Evolutionary conservation across 1,140 invertebrate species (phyloP), one percentile per base, ranked within the genome.

Genomic region (Subanguina moxae): DNA sequence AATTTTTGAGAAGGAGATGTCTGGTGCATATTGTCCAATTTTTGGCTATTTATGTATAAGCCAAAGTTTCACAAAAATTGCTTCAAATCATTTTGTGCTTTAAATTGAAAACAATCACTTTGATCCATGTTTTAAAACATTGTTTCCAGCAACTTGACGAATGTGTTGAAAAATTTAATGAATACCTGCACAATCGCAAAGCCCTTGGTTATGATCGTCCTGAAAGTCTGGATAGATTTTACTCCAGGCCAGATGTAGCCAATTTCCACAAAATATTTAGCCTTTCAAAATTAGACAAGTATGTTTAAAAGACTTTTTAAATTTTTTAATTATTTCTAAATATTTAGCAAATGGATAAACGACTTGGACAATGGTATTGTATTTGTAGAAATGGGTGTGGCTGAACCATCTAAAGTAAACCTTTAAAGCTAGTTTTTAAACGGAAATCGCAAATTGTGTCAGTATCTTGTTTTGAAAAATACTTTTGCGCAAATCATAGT

Each of bases 301-400:
- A 15, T 30, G n/a, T 1, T 17, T n/a, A 28, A 3, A 3, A 38
- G 32, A 38, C 11, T 38, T 38, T 38, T 38, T 38, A 38, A 38
- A 5, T 38, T 38, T 38, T 38, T 38, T 38, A 38, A 38, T 38
- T 38, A n/a, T n/a, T n/a, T n/a, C n/a, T n/a, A n/a, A n/a, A n/a
- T n/a, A n/a, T n/a, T 38, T 5, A 38, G 32, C 32, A 45, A 69
- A 30, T 76, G 75, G 75, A 28, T 70, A 17, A 76, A 77, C 46
- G 62, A 52, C 5, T 43, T 48, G 21, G 75, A 76, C 48, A 76
- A 76, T 65, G 75, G 72, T 43, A 61, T 76, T 30, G 68, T 76
- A 32, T 76, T 76, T 64, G 75, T 75, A 5, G 75, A 76, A 66
- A 77, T 58, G 56, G 74, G 71, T 13, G 62, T 77, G 25, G 38